Base-by-base conservation (phyloP, 1,140 invertebrate species). In the Drosophila auraria region DNA sequence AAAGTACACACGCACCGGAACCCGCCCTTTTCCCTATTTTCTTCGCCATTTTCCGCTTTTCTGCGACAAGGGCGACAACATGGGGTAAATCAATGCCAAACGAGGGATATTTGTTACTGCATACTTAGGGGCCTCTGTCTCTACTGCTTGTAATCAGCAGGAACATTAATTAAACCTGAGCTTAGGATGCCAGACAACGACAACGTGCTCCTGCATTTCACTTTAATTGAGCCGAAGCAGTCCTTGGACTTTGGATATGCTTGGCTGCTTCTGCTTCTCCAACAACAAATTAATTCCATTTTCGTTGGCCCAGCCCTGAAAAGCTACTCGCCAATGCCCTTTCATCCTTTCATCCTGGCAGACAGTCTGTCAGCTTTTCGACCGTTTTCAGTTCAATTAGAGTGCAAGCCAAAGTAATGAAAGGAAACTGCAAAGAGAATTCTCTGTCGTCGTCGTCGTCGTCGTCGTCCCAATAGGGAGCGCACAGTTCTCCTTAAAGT, bases 151-250 rank as follows among this genome's bases (percentile, higher is more conserved):
- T 78, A 87, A 89, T 87, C 72, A 72, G 63, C 44, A 50, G n/a
- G 20, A 68, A 68, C 84, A 84, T 89, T 89, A 90, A 89, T 89
- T 90, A 87, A 79, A 68, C 58, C 81, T 49, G 69, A 84, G 77
- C 77, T 63, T 76, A 61, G 60, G 68, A 64, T 63, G 66, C 59
- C 66, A 86, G 63, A 80, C 84, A 69, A 40, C 14, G 45, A 17
- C 45, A 56, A 80, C 66, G 73, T 81, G 73, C 50, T 56, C 58
- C 49, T 72, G 62, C 65, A 76, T 75, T 82, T 60, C 38, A n/a
- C 61, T 57, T 40, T 59, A 63, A 60, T 68, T 70, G 59, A 65
- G 30, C 56, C 56, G 44, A 54, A 77, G 44, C 20, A 11, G 40
- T 44, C 38, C 42, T 45, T 50, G 45, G 40, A 9, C 20, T 49